Evolutionary conservation across 2,888 invertebrate genomes (phyloP), one percentile per base, ranked within the genome.

Genomic region (Stenichneumon culpator): DNA sequence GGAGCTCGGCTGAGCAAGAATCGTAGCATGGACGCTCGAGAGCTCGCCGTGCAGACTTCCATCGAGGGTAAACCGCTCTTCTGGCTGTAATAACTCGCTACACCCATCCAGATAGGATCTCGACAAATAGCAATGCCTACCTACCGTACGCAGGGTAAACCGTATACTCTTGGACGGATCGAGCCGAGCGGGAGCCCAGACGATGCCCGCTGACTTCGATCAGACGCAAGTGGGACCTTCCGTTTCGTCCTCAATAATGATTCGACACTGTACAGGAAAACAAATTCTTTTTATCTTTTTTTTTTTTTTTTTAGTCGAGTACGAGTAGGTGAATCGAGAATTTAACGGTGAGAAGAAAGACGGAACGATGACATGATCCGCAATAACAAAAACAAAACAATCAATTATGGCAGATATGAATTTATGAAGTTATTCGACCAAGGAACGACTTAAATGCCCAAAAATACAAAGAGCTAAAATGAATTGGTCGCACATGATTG

Each of bases 61-160:
- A 74, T 68, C 73, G 73, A 84, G 67, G 73, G 73, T 19, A 77
- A 81, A 81, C 73, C 86, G 86, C 86, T 90, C 90, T 90, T 90
- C 89, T 88, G 89, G 81, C 90, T 89, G 90, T 92, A 92, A 93
- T 93, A 93, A 92, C 91, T 93, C 90, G 90, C 89, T 92, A 92
- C 91, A 91, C 89, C 90, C 90, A 91, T 89, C 89, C 87, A 89
- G 93, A 92, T 92, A 91, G 82, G 86, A 92, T 92, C 92, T 92
- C 92, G 92, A 92, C 92, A 92, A 92, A 92, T 92, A 92, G 92
- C 90, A 91, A 91, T 90, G 89, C 90, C 90, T 90, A 82, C 89
- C 89, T 89, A 90, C 90, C 88, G 90, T 89, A 82, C 77, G 86
- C 70, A 67, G 54, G 63, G 70, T 75, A 79, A 67, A 75, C 47